phyloP scores from a whole-genome alignment of 64 coral and sea anemone genomes.

The Orbicella faveolata region DNA sequence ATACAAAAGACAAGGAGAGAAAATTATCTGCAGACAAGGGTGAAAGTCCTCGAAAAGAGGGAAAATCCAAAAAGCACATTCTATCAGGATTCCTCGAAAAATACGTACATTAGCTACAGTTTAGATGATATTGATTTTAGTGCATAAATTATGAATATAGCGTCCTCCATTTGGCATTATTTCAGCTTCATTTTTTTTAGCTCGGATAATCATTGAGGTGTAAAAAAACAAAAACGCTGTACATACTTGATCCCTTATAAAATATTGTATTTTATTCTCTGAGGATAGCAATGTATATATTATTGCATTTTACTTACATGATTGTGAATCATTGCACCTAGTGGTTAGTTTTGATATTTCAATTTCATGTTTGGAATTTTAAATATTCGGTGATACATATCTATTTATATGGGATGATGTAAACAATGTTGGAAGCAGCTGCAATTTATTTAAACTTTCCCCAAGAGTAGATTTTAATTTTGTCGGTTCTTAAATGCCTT shows the following conservation, averaged over 20 bases:
- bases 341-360: conserved; percentile 23
- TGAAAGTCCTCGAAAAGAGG: conserved; percentile 7
- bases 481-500: neutral
- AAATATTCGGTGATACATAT: conserved; percentile 1
- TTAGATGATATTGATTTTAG: neutral
- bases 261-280: neutral
- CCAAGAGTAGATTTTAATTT: neutral
- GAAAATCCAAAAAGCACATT: neutral
- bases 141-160: conserved; percentile 29
- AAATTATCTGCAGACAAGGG: neutral
- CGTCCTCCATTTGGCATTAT: neutral
- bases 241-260: neutral
- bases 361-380: conserved; percentile 38
- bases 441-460: neutral
- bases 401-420: conserved; percentile 34
- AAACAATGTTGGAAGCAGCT: neutral
- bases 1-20: neutral
- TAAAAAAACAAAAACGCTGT: neutral
- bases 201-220: neutral
- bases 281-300: neutral
- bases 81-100: conserved; percentile 3
- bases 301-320: neutral
- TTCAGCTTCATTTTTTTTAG: neutral
- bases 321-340: neutral
- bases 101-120: conserved; percentile 7